Conservation (phyloP, 2,888 invertebrate species). For the Anoplius nigerrimus region DNA sequence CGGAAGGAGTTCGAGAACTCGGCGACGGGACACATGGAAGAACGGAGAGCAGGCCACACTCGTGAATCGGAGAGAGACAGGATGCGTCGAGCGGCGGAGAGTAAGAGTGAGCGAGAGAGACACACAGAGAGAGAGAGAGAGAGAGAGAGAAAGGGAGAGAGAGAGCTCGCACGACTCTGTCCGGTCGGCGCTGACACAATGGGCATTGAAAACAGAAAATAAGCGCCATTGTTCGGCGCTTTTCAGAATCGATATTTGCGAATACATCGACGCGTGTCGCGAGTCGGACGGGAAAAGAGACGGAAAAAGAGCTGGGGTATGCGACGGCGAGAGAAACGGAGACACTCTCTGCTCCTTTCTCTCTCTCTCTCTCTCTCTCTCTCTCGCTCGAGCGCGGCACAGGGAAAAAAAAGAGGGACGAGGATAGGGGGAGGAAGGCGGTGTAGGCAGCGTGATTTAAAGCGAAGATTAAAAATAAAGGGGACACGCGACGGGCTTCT, state of each 20-base stretch:
- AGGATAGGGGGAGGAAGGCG: conserved; percentile 16
- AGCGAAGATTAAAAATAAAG: conserved; percentile 70
- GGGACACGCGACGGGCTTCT: conserved; percentile 56
- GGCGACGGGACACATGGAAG: conserved; percentile 13
- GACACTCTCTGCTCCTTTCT: too few species aligned
- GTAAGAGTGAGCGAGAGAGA: too few species aligned
- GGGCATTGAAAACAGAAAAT: conserved; percentile 73
- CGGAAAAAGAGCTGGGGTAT: too few species aligned
- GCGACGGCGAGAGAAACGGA: too few species aligned
- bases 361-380: too few species aligned
- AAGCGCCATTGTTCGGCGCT: conserved; percentile 73
- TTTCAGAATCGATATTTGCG: conserved; percentile 75
- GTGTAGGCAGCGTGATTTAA: conserved; percentile 57
- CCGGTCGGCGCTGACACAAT: conserved; percentile 63
- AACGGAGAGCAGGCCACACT: conserved; percentile 21
- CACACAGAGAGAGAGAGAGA: conserved; percentile 11
- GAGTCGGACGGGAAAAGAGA: too few species aligned
- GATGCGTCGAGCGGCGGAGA: too few species aligned
- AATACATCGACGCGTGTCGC: conserved; percentile 64
- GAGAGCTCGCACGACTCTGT: conserved; percentile 42
- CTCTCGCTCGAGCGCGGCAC: too few species aligned
- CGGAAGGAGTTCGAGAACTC: conserved; percentile 15
- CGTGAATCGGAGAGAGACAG: conserved; percentile 25
- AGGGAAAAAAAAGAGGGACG: too few species aligned
- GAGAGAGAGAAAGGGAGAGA: conserved; percentile 24